Conservation (phyloP, 2,113 vertebrate species). For the Campylomormyrus numenius region DNA sequence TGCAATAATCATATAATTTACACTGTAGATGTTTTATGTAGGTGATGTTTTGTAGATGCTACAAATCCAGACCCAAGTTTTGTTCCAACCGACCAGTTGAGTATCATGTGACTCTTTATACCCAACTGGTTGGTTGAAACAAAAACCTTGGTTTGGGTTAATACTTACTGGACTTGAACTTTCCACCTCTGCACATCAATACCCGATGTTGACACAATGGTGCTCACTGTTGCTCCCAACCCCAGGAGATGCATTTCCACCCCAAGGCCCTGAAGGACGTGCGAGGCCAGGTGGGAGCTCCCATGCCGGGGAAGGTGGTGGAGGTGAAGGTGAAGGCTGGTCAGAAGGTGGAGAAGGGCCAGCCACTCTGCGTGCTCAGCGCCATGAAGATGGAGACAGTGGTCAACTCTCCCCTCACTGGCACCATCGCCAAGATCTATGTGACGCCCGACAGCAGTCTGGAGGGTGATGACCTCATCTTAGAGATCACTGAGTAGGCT, state of each 20-base stretch:
- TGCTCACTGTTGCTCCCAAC: constrained; percentile 13
- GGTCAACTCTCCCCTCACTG: constrained; percentile 77
- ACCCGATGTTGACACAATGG: background rate
- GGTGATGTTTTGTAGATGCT: background rate
- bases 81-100: background rate
- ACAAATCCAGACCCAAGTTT: background rate
- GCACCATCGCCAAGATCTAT: constrained; percentile 67
- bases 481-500: constrained; percentile 70
- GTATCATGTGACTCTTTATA: background rate
- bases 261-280: constrained; percentile 85
- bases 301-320: constrained; percentile 88
- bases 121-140: background rate
- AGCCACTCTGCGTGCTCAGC: constrained; percentile 80
- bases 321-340: constrained; percentile 74
- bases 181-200: too few relatives aligned
- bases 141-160: background rate
- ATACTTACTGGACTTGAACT: background rate
- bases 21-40: background rate
- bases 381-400: constrained; percentile 96
- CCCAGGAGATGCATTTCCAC: constrained; percentile 89
- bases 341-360: constrained; percentile 69
- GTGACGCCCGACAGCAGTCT: constrained; percentile 67
- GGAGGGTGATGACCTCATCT: constrained; percentile 85
- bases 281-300: constrained; percentile 85
- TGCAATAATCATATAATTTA: background rate